Conservation (phyloP, 2,113 vertebrate species). For the Casuarius casuarius region DNA sequence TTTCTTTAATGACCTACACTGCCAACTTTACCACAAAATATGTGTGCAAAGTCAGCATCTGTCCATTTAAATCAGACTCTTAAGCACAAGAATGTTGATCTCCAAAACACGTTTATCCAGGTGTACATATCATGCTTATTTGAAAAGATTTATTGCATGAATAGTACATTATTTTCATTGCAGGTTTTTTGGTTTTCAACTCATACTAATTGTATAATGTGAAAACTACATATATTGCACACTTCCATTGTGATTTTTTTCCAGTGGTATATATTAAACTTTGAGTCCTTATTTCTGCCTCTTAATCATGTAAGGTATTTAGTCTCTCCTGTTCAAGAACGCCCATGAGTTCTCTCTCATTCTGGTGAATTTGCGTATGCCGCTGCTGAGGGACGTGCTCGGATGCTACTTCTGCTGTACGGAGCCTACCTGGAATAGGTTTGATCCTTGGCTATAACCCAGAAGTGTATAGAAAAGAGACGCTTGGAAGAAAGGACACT, state of each 20-base stretch:
- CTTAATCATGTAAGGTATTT: not conserved
- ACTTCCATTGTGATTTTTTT: not conserved
- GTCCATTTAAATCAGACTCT: not conserved
- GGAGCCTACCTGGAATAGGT: not conserved
- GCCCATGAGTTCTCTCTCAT: not conserved
- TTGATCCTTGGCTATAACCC: not conserved
- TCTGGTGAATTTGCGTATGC: not conserved
- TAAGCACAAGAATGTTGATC: not conserved
- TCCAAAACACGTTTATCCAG: not conserved
- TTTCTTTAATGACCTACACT: slow-evolving; percentile 27
- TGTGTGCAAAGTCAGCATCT: not conserved
- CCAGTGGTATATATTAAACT: not conserved
- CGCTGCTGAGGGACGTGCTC: not conserved
- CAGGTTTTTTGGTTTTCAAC: not conserved
- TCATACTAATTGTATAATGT: not conserved
- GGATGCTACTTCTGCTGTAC: not conserved
- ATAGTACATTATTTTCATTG: not conserved
- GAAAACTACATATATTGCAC: not conserved
- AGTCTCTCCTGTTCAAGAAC: too few species aligned
- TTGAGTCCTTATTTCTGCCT: not conserved
- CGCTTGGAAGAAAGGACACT: not conserved
- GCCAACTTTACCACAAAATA: slow-evolving; percentile 17
- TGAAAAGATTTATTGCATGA: not conserved
- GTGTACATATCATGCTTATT: rapidly evolving
- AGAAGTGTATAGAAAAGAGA: not conserved